Evolutionary conservation across 1,140 invertebrate genomes (phyloP), one percentile per base, ranked within the genome.

Genomic region (Chrysoperla carnea): DNA sequence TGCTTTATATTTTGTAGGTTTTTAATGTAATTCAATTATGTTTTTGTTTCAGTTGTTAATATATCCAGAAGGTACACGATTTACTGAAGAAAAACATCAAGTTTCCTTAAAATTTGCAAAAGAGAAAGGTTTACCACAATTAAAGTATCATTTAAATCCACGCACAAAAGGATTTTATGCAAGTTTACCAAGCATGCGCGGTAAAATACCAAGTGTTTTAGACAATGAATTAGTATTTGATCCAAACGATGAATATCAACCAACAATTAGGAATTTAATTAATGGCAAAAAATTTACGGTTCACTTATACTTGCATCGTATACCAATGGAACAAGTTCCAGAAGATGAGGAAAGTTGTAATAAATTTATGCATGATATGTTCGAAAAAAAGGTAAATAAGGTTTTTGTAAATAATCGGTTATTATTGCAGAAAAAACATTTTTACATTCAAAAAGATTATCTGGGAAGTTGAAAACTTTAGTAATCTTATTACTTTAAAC

Each of bases 51-150:
- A 90, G 86, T 61, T 95, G 46, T 58, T 94, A 29, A 58, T 96
- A n/a, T 95, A 89, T 55, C 84, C 88, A 6, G 93, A 97, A 66
- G 93, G 93, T 6, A 97, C 93, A 1, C 69, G 93, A 28, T 94
- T 91, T 50, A 95, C 90, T 0, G 61, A 72, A 41, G 74, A 78
- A 49, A 97, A 97, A 58, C 83, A 91, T 53, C 75, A 81, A 60
- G 81, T 79, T 0, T 91, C 88, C 48, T 67, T 88, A 52, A 82
- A 86, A 51, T 91, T 94, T 59, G 88, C 90, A 0, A 70, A 73
- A 52, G 76, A 90, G 52, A 84, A 86, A 50, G 84, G 86, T 49
- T 70, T 95, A 48, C 80, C 86, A 4, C 60, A 77, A 50, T 66
- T 95, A 27, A 88, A 92, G 52, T 78, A 95, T 58, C 90, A 94